Percentiles rank a stretch among this genome's conserved stretches.
Conservation (phyloP, 2,113 vertebrate species). For the Pseudonaja textilis region DNA sequence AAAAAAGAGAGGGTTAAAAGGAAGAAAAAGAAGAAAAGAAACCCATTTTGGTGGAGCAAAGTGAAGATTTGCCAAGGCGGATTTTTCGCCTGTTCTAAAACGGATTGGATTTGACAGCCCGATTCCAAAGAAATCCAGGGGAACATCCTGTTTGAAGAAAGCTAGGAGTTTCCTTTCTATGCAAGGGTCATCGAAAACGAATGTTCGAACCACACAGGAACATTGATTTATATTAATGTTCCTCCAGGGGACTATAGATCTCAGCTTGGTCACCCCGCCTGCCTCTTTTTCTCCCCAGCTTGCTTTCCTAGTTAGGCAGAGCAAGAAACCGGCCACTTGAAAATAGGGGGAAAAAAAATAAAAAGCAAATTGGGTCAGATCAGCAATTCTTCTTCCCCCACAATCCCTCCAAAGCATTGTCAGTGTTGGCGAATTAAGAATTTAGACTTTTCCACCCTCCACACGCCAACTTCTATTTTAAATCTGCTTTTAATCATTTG, state of each 20-base stretch:
- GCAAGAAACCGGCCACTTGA: neutral
- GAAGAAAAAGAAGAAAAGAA: neutral
- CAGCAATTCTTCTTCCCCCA: neutral
- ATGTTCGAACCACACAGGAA: neutral
- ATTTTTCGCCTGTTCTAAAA: neutral
- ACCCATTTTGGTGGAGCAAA: neutral
- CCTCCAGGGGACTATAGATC: neutral
- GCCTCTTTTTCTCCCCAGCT: neutral
- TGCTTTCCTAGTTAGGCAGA: neutral
- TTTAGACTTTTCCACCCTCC: neutral
- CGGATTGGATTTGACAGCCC: slow-evolving; percentile 20
- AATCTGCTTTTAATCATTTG: neutral
- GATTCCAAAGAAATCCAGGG: neutral
- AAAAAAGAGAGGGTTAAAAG: neutral
- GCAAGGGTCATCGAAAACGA: neutral
- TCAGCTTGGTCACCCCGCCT: neutral
- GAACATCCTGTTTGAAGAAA: slow-evolving; percentile 22
- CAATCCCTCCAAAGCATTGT: no score
- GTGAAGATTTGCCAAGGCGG: neutral
- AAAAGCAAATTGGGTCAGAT: neutral
- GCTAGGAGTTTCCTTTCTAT: neutral
- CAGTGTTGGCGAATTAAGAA: neutral
- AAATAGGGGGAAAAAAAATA: neutral
- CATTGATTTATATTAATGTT: neutral
- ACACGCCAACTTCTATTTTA: neutral